Evolutionary conservation across 2,888 invertebrate genomes (phyloP).

Genomic region (Ennomos quercinarius): DNA sequence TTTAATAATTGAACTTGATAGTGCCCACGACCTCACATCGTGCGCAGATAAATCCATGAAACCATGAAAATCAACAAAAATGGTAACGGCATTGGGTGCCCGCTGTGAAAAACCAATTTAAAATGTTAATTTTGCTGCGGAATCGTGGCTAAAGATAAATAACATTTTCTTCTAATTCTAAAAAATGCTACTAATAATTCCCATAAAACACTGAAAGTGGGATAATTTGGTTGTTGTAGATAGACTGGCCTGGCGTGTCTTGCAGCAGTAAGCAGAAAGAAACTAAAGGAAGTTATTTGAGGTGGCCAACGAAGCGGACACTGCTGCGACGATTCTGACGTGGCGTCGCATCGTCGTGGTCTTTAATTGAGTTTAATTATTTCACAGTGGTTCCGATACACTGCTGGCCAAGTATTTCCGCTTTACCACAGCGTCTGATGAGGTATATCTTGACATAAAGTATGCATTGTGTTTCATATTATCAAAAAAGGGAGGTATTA

Average conservation of each 20-base stretch:
- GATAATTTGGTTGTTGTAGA: no score
- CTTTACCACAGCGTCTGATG: background rate
- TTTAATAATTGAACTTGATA: background rate
- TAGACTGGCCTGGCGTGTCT: no score
- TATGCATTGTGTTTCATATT: no score
- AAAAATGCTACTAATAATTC: no score
- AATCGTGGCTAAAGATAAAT: no score
- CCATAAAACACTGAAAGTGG: no score
- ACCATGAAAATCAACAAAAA: conserved; percentile 12
- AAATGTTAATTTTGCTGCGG: background rate
- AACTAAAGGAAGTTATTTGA: conserved; percentile 12
- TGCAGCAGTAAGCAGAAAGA: conserved; percentile 7
- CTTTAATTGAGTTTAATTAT: conserved; percentile 5
- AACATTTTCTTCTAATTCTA: no score
- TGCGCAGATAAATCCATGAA: conserved; percentile 17
- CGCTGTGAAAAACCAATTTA: conserved; percentile 16
- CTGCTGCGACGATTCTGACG: background rate
- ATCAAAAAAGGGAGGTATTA: no score
- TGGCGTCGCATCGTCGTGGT: background rate
- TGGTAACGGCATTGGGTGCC: conserved; percentile 6
- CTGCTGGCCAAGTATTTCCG: conserved; percentile 26
- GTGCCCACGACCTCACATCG: conserved; percentile 2
- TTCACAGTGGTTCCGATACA: conserved; percentile 30
- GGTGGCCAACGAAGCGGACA: background rate
- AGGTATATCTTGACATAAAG: no score